Evolutionary conservation across 2,113 vertebrate genomes (phyloP).

Genomic region (Cynopterus brachyotis): DNA sequence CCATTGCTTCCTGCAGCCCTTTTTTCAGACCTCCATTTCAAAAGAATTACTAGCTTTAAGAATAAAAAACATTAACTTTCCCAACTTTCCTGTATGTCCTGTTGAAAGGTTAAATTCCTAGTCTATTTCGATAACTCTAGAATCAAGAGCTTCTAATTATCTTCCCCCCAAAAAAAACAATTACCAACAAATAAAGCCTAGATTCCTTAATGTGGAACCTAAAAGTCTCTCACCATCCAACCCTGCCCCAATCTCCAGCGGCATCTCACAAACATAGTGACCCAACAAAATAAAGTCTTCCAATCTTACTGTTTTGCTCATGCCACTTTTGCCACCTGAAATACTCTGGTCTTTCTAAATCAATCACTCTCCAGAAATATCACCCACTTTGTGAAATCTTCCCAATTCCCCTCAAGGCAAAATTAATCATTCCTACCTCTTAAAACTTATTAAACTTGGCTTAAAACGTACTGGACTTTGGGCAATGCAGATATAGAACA

Average conservation of each 20-base stretch:
- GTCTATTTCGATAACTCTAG: background rate
- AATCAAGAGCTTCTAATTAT: background rate
- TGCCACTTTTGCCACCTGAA: background rate
- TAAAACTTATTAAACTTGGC: background rate
- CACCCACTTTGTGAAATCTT: background rate
- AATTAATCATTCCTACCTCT: background rate
- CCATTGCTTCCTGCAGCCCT: background rate
- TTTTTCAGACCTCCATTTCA: background rate
- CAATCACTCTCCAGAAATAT: background rate
- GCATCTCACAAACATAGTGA: background rate
- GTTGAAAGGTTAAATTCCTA: background rate
- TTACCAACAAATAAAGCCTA: background rate
- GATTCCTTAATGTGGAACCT: background rate
- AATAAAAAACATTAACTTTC: background rate
- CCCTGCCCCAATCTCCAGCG: background rate
- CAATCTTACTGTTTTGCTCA: background rate
- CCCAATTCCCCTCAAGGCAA: background rate
- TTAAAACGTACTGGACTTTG: background rate
- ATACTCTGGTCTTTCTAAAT: background rate
- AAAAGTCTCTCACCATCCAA: background rate
- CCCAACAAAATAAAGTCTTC: background rate
- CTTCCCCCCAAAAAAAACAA: constrained; percentile 10
- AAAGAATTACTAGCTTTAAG: background rate
- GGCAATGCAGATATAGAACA: background rate
- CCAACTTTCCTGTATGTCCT: background rate